These are phyloP conservation scores for Tarsius wallacei DNA, from an alignment of 2,797 vertebrate genomes.

Conservation along the genomic window DNA sequence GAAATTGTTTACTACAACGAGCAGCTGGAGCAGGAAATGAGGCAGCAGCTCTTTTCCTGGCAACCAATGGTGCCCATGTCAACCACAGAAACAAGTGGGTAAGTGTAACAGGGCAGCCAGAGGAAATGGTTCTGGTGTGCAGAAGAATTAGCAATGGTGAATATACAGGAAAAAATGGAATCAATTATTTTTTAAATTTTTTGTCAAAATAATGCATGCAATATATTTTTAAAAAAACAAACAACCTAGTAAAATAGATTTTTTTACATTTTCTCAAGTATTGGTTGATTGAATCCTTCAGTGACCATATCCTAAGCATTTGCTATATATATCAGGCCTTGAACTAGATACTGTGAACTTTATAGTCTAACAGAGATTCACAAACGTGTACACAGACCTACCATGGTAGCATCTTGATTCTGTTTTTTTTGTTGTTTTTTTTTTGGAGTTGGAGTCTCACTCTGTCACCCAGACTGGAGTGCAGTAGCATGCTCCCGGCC, in stretches of 20 bases:
- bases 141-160: neutral
- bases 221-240: neutral
- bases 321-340: neutral
- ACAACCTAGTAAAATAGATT: neutral
- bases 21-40: slow-evolving; percentile 95
- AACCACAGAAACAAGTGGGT: slow-evolving; percentile 98
- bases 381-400: neutral
- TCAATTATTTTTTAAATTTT: neutral
- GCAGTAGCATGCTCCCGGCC: too few relatives aligned
- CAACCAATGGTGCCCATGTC: slow-evolving; percentile 96
- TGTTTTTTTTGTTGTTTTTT: too few relatives aligned
- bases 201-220: neutral
- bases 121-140: neutral
- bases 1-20: slow-evolving; percentile 97
- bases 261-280: neutral
- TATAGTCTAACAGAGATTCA: neutral
- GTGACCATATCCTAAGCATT: neutral
- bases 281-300: neutral
- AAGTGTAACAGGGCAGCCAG: slow-evolving; percentile 77
- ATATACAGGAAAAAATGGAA: neutral
- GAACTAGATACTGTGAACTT: neutral
- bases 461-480: too few relatives aligned
- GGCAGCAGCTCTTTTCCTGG: slow-evolving; percentile 97
- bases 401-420: neutral
- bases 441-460: too few relatives aligned